Base-by-base conservation (phyloP, 1,140 invertebrate genomes). In the Drosophila kurseongensis region DNA sequence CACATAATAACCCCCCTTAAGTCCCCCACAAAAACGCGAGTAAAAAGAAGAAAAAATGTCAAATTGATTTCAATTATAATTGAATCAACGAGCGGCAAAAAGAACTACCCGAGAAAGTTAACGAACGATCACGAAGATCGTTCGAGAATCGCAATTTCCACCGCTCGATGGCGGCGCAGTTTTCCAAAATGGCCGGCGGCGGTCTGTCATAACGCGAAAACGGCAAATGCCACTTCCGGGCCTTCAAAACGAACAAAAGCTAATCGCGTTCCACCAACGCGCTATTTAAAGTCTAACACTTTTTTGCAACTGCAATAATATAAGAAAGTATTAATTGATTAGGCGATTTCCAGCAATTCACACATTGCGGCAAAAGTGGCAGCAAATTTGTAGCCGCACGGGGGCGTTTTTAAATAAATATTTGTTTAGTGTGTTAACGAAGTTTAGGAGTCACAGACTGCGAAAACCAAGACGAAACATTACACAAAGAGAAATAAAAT, bases 31-130 rank as follows among this genome's bases (percentile, higher is more conserved):
- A 66, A 74, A 40, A 47, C 60, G 61, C 61, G 47, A 74, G 54
- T 44, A 40, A 59, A 44, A 41, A 41, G 59, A 59, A 78, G 60
- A 82, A 83, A 76, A 68, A 45, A 23, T 44, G 54, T 62, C 80
- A 83, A 91, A 91, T 91, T 91, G 90, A 85, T 90, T 81, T 91
- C 78, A 91, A 91, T 91, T 91, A 88, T 91, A 91, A 91, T 91
- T 91, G 90, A 91, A 91, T 91, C 78, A 86, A 88, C 82, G 75
- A 58, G 51, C 68, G 38, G 47, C 57, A 45, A 55, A 45, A 71
- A 72, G 58, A 48, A 77, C 76, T 50, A 58, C 10, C 55, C 80
- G 72, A 80, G 80, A 73, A 72, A 78, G 58, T 68, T 51, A 67
- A 54, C 74, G 78, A 84, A 77, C 62, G 48, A 62, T 51, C 18